These are phyloP conservation scores for Sphaerophoria taeniata DNA, from an alignment of 2,888 invertebrate species.

Conservation along the genomic window DNA sequence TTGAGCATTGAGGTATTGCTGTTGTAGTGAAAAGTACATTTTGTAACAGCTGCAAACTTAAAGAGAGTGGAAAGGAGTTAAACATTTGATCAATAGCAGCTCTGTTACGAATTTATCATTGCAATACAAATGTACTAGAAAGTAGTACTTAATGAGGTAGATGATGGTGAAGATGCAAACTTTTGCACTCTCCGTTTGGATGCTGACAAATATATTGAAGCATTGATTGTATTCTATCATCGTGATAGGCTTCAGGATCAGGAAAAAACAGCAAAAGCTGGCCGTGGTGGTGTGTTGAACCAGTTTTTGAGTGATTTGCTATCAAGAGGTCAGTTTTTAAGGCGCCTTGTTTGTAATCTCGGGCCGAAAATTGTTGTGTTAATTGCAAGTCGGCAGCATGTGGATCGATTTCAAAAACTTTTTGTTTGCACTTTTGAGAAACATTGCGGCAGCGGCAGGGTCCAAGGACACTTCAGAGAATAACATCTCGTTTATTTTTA, in stretches of 20 bases:
- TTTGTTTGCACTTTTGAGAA: too few relatives aligned
- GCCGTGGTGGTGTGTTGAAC: slow-evolving; percentile 33
- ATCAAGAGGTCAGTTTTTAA: slow-evolving; percentile 51
- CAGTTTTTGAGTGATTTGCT: slow-evolving; percentile 53
- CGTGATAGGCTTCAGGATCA: too few relatives aligned
- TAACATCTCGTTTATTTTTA: slow-evolving; percentile 16
- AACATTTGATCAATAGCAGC: not conserved
- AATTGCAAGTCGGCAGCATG: slow-evolving; percentile 64
- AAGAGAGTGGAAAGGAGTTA: not conserved
- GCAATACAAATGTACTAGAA: too few relatives aligned
- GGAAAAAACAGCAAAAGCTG: not conserved
- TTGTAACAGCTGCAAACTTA: not conserved
- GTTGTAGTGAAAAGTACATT: not conserved
- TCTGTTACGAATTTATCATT: not conserved
- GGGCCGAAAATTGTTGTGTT: slow-evolving; percentile 64
- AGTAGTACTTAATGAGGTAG: slow-evolving; percentile 58
- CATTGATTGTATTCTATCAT: slow-evolving; percentile 38
- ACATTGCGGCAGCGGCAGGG: not conserved
- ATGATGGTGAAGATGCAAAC: slow-evolving; percentile 42
- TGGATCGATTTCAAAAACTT: slow-evolving; percentile 66
- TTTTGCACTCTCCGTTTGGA: slow-evolving; percentile 72
- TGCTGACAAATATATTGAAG: slow-evolving; percentile 30
- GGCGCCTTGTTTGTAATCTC: slow-evolving; percentile 35
- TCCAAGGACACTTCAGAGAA: slow-evolving; percentile 45
- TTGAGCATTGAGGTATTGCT: slow-evolving; percentile 26